Conservation (phyloP, 2,113 vertebrate genomes). For the Vanacampus margaritifer region DNA sequence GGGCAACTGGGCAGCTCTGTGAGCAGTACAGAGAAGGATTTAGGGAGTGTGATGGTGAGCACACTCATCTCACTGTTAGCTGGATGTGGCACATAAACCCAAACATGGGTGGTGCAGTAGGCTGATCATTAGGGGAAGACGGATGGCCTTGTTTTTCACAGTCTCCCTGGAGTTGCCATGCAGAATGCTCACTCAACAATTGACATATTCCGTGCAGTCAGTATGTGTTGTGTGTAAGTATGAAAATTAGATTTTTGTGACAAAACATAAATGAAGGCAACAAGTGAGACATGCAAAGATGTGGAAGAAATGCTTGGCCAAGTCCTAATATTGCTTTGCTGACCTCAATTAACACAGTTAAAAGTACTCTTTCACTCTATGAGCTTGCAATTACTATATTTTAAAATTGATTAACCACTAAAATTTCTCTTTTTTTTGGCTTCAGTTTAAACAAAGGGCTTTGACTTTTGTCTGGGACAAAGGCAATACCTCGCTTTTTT, state of each 20-base stretch:
- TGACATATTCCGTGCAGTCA: slow-evolving; percentile 29
- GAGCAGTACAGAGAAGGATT: slow-evolving; percentile 54
- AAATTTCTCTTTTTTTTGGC: background rate
- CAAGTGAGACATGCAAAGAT: slow-evolving; percentile 2
- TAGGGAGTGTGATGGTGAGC: slow-evolving; percentile 59
- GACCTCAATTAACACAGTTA: slow-evolving; percentile 6
- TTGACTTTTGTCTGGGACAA: background rate
- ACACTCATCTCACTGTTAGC: slow-evolving; percentile 67
- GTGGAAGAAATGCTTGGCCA: background rate
- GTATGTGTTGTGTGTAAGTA: slow-evolving; percentile 7
- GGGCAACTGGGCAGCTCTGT: slow-evolving; percentile 36
- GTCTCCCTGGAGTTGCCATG: slow-evolving; percentile 37
- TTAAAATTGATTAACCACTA: background rate
- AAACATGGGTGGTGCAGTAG: slow-evolving; percentile 43
- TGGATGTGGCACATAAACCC: slow-evolving; percentile 58
- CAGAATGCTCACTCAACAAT: slow-evolving; percentile 53
- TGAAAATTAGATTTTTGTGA: slow-evolving; percentile 12
- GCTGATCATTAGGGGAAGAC: slow-evolving; percentile 52
- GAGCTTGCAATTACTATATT: background rate
- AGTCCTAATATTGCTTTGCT: background rate
- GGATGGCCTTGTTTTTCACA: slow-evolving; percentile 44
- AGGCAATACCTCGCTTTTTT: background rate
- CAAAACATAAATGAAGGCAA: slow-evolving; percentile 6
- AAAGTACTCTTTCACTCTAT: background rate
- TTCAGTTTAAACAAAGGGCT: background rate